Evolutionary conservation across 2,113 vertebrate genomes (phyloP).

Genomic region (Megaptera novaeangliae): DNA sequence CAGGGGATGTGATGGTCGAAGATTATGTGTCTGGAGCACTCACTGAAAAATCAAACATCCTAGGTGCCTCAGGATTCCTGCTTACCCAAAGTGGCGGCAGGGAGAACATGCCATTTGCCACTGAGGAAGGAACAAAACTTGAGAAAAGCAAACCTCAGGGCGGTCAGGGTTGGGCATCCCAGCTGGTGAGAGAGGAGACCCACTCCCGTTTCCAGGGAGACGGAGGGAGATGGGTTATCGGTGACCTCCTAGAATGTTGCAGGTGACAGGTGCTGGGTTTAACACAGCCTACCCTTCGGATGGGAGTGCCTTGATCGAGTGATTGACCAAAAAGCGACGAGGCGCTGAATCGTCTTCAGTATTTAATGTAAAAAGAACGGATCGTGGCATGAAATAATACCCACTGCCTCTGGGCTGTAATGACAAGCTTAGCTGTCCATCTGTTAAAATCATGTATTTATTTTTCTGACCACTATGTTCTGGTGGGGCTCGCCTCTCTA

Average conservation of each 20-base stretch:
- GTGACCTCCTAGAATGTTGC: background rate
- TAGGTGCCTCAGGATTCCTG: accelerated
- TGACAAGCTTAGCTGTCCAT: background rate
- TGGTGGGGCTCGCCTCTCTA: background rate
- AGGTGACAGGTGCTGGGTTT: background rate
- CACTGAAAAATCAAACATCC: background rate
- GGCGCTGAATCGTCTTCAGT: background rate
- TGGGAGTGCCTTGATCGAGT: background rate
- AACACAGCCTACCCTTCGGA: background rate
- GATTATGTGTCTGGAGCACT: background rate
- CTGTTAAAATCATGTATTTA: background rate
- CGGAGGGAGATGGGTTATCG: background rate
- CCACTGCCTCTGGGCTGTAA: background rate
- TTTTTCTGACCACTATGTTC: slow-evolving; percentile 64
- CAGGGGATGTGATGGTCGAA: accelerated
- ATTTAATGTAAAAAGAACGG: background rate
- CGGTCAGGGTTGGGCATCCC: background rate
- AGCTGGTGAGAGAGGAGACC: background rate
- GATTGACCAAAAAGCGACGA: background rate
- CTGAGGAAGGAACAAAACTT: background rate
- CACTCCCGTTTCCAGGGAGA: background rate
- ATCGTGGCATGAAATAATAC: background rate
- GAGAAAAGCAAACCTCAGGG: background rate
- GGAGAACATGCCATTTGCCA: background rate
- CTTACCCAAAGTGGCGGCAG: background rate